Base-by-base conservation (phyloP, 2,888 invertebrate species). In the Sialis lutaria region DNA sequence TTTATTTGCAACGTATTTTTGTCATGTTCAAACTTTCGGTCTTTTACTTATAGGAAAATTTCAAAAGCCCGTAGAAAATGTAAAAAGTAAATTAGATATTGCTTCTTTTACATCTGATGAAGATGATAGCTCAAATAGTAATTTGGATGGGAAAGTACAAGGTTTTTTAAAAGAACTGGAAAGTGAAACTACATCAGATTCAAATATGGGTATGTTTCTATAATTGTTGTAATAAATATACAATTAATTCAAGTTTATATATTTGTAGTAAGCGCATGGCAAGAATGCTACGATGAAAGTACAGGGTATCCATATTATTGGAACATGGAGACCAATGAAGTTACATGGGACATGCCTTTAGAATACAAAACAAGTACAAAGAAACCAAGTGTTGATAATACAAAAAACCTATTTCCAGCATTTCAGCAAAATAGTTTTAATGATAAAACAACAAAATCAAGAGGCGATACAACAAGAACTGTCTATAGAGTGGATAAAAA, bases 251-350 rank as follows among this genome's bases (percentile, higher is more conserved):
- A 37, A 12, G 10, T 34, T 13, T 44, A n/a, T 6, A 13, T 33
- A 7, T 9, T 53, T 65, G 48, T 64, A 74, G 47, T 10, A 10
- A 31, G 35, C 7, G 72, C 69, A 56, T 79, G 82, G 82, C 72
- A 79, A 67, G 73, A 76, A 58, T 77, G 77, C 55, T 68, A 66
- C 52, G 78, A 78, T 56, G 70, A 74, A 55, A 63, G 65, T 9
- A 71, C 73, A 1, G 77, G 77, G 2, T 77, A 72, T 57, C 66
- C 73, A 1, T 79, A 79, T 58, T 79, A 75, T 55, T 79, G 79
- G 78, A 76, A 79, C 56, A 65, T 69, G 10, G 64, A 70, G 52
- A 74, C 76, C 1, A 75, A 77, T 57, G 71, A 73, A 57, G 77
- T 78, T 1, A 75, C 76, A 7, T 79, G 79, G 79, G 73, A 75